Base-by-base conservation (phyloP, 2,888 invertebrate genomes). In the Drosophila infuscata region DNA sequence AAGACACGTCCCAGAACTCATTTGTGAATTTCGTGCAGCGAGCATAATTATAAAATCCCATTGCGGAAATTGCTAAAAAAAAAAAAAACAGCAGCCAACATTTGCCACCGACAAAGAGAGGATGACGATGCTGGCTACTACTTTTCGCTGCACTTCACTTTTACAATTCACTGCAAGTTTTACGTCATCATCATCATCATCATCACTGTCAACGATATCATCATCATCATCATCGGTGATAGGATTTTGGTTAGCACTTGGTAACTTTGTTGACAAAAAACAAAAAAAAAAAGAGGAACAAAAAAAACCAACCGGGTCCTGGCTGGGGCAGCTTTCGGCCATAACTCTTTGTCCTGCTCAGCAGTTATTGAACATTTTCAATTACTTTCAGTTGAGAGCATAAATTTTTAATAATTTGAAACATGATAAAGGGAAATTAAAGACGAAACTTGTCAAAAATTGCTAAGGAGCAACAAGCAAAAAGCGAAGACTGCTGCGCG, bases 321-420 rank as follows among this genome's bases (percentile, higher is more conserved):
- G 51, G 51, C 59, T 57, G 53, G 68, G 73, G 66, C 70, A 66
- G 66, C 53, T 59, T 59, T 64, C 68, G 76, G 73, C 79, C 81
- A 87, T 87, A 89, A 87, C 89, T 89, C 88, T 85, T 89, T 89
- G 88, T 89, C 85, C 83, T 79, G 79, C 77, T 87, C 88, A 82
- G 87, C 85, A 87, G 89, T 88, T 88, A 89, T 88, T 89, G 89
- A 88, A 88, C 89, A 88, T 88, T 88, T 88, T 89, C 88, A 88
- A 89, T 88, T 89, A 89, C 89, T 85, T 87, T 88, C 88, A 88
- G 89, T 83, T 88, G 83, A 89, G 76, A 89, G 89, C 84, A 89
- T 89, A 88, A 89, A 88, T 89, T 88, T 89, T 88, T 89, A 89
- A 88, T 88, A 88, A 89, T 88, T 88, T 89, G 89, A 88, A 88